Percentiles rank a stretch among this genome's conserved stretches.
Conservation (phyloP, 2,888 invertebrate species). For the Drosophila yooni region DNA sequence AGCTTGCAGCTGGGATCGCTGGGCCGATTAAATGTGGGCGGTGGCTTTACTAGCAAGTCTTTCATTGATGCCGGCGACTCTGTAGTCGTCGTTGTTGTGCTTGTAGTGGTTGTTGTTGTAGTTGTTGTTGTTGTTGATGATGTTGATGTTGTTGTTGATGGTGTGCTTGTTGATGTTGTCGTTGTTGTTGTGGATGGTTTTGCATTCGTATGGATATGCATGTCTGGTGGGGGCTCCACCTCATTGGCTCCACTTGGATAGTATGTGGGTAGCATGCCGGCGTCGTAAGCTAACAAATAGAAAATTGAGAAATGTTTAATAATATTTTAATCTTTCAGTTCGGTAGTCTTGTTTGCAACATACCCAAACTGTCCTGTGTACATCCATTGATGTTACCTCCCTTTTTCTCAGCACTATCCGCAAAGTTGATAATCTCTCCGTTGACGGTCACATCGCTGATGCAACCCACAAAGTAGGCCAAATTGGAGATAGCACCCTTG, state of each 20-base stretch:
- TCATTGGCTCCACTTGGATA: constrained; percentile 80
- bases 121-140: constrained; percentile 52
- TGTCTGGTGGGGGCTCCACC: constrained; percentile 41
- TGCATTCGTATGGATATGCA: constrained; percentile 1
- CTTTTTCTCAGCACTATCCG: constrained; percentile 87
- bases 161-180: constrained; percentile 74
- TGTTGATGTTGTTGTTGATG: constrained; percentile 69
- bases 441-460: constrained; percentile 97
- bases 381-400: constrained; percentile 88
- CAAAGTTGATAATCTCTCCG: constrained; percentile 92
- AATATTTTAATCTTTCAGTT: background rate
- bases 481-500: constrained; percentile 87
- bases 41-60: constrained; percentile 12
- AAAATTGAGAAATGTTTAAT: background rate
- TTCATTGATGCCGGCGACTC: constrained; percentile 23
- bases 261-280: constrained; percentile 66
- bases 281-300: constrained; percentile 78
- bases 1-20: constrained; percentile 83
- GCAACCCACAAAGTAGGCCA: constrained; percentile 93
- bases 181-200: constrained; percentile 35
- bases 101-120: constrained; percentile 75
- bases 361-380: constrained; percentile 83
- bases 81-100: constrained; percentile 60
- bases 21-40: constrained; percentile 63
- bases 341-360: background rate